Evolutionary conservation across 2,888 invertebrate genomes (phyloP), one percentile per base, ranked within the genome.

Genomic region (Eilema caniola): DNA sequence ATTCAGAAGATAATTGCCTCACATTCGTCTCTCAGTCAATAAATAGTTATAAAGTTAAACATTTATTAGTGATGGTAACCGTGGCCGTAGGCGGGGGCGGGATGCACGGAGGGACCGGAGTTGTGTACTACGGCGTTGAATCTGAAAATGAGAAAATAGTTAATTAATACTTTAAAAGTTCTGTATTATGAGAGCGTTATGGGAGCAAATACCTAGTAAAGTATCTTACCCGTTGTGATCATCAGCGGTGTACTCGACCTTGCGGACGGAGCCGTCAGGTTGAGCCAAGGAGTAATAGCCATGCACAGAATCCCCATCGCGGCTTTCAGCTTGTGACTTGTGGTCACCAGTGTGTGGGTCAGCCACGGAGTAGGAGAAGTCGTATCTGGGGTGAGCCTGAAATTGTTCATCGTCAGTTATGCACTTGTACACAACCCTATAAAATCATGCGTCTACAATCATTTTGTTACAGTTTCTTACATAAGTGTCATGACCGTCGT

Each of bases 261-360:
- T 95, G 85, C 96, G 94, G 70, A 96, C 90, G 84, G 96, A 87
- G 75, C 91, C 95, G 57, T 95, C 96, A 68, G 96, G 95, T 85
- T 96, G 96, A 77, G 95, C 95, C 66, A 96, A 88, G 47, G 95
- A 93, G 88, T 96, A 96, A 84, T 95, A 95, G 59, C 96, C 96
- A 85, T 96, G 95, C 66, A 96, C 96, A 65, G 90, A 88, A 85
- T 95, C 95, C 25, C 95, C 95, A 78, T 95, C 95, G 83, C 94
- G 92, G 84, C 87, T 87, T 86, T 96, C 96, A 83, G 95, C 94
- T 89, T 95, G 95, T 66, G 91, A 90, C 88, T 96, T 96, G 89
- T 96, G 95, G 90, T 96, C 96, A 56, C 96, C 96, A 79, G 96
- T 96, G 84, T 96, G 96, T 24, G 93, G 93, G 87, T 96, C 96